Base-by-base conservation (phyloP, 2,113 vertebrate species). In the Peromyscus leucopus region DNA sequence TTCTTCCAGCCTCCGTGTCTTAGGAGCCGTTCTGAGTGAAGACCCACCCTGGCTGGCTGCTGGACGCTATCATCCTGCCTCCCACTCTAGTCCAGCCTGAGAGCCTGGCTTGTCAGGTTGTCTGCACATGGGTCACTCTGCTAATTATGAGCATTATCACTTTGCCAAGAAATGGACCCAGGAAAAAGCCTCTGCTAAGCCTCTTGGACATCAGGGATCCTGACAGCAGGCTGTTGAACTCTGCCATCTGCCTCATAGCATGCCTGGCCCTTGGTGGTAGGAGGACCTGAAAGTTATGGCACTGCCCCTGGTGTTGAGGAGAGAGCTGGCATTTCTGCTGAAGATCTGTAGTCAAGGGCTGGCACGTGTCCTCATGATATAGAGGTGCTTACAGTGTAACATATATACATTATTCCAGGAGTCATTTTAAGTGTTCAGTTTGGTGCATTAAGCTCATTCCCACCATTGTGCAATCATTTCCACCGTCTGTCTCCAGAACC, bases 71-170 rank as follows among this genome's bases (percentile, higher is more conserved):
- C 55, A 6, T 61, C 1, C 0, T 26, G 13, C 65, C 86, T 42
- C 57, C 48, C 65, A 36, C 42, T 84, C 59, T 59, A 93, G 17
- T 89, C 83, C 19, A 80, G 13, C 51, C 51, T 57, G 59, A 85
- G 46, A 85, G 74, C 92, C 76, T 12, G 8, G 74, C 89, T 80
- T 91, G 36, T 94, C 95, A 94, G 89, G 65, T 19, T 4, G 88
- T 96, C 65, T 93, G 2, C 9, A 96, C 0, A 0, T 92, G 91
- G 94, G 59, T 89, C 96, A 96, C 36, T 0, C 31, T 15, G 22
- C 98, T 98, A 98, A 98, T 97, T 98, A 96, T 97, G 90, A 97
- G 42, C 0, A 1, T 97, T 98, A 98, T 97, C 59, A 0, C 94
- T 97, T 96, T 97, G 91, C 0, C 0, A 89, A 96, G 96, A 7